Conservation (phyloP, 2,888 invertebrate genomes). For the Endotricha flammealis region DNA sequence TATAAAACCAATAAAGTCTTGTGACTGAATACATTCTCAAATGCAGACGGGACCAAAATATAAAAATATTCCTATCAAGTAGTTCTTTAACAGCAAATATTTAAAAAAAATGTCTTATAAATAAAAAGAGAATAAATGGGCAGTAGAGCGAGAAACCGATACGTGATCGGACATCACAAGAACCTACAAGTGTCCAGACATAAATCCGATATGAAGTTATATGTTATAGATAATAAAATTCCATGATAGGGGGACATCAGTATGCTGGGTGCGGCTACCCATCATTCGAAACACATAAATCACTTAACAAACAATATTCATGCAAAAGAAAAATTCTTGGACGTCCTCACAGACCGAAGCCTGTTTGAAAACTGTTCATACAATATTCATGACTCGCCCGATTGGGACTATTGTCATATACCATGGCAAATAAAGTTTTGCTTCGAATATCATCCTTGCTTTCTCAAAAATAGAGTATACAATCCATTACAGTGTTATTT, state of each 20-base stretch:
- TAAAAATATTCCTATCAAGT: too few relatives aligned
- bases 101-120: too few relatives aligned
- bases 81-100: too few relatives aligned
- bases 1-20: too few relatives aligned
- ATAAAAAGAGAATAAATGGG: too few relatives aligned
- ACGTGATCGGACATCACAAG: too few relatives aligned
- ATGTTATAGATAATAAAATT: too few relatives aligned
- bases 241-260: constrained; percentile 2
- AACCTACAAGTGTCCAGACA: too few relatives aligned
- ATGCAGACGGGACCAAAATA: too few relatives aligned
- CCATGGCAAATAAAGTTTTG: constrained; percentile 13
- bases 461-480: background rate
- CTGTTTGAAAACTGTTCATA: constrained; percentile 34
- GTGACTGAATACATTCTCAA: too few relatives aligned
- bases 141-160: too few relatives aligned
- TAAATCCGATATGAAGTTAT: too few relatives aligned
- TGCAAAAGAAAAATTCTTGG: constrained; percentile 27
- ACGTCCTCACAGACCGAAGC: constrained; percentile 20
- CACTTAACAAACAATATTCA: constrained; percentile 34
- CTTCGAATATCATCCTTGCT: background rate
- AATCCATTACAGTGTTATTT: background rate
- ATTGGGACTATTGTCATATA: constrained; percentile 32
- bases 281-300: constrained; percentile 27
- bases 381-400: constrained; percentile 34
- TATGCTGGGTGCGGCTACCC: constrained; percentile 12